Conservation (phyloP, 2,113 vertebrate genomes). For the Nematolebias whitei region DNA sequence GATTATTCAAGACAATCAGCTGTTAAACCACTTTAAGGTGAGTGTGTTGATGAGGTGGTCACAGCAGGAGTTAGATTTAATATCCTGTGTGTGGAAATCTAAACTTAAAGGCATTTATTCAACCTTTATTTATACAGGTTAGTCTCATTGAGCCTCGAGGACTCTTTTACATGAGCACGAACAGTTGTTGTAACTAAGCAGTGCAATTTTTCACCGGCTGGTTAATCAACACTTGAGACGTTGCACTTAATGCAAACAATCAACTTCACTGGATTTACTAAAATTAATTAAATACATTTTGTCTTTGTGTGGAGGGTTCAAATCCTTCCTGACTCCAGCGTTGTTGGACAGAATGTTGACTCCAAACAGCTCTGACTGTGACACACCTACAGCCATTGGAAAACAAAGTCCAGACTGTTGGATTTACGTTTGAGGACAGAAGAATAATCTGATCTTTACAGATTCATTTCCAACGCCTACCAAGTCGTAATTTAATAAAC, state of each 20-base stretch:
- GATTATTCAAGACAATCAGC: constrained; percentile 4
- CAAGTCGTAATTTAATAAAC: no score
- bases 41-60: constrained; percentile 25
- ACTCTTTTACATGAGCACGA: no score
- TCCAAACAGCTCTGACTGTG: constrained; percentile 2
- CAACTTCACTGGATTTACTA: not conserved
- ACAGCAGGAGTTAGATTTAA: constrained; percentile 42
- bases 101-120: constrained; percentile 35
- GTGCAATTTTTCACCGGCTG: no score
- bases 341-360: constrained; percentile 2
- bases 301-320: not conserved
- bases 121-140: no score
- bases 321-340: not conserved
- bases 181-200: no score
- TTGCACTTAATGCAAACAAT: not conserved
- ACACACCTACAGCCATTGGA: not conserved
- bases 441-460: no score
- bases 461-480: no score
- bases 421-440: no score
- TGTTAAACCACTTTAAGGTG: constrained; percentile 7
- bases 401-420: no score
- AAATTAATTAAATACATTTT: not conserved
- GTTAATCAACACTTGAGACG: no score
- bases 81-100: not conserved
- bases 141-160: no score